A percentile compares a stretch with the other conserved stretches of the same genome.
These are phyloP conservation scores for Montipora efflorescens DNA, from an alignment of 64 coral and sea anemone genomes.

Conservation along the genomic window DNA sequence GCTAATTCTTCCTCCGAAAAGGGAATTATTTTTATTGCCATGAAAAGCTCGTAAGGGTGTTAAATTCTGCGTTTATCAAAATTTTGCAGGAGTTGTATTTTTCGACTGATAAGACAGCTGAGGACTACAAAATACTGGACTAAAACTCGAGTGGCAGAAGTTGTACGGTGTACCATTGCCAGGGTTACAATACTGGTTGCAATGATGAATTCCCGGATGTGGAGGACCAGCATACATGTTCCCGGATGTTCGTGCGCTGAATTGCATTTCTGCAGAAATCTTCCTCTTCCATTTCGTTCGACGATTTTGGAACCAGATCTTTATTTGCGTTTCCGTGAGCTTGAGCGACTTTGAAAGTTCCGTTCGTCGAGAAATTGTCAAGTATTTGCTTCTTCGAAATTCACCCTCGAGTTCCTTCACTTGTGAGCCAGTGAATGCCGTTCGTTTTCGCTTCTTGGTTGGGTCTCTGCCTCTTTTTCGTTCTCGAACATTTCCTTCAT, in stretches of 20 bases:
- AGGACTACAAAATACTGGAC: conserved; percentile 8
- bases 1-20: too few relatives aligned
- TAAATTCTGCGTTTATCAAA: neutral
- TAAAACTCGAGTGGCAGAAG: conserved; percentile 12
- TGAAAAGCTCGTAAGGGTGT: too few relatives aligned
- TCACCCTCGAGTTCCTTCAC: conserved; percentile 97
- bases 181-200: conserved; percentile 39
- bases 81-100: neutral
- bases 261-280: conserved; percentile 93
- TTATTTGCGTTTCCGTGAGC: conserved; percentile 98
- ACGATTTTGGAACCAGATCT: conserved; percentile 99
- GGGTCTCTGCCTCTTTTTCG: conserved; percentile 58
- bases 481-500: conserved; percentile 32
- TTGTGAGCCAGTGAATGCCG: conserved; percentile 92
- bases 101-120: neutral
- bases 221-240: conserved; percentile 30
- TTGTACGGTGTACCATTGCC: conserved; percentile 6
- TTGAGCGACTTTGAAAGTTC: conserved; percentile 96
- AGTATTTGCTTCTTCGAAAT: conserved; percentile 98
- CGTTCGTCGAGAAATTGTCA: conserved; percentile 95
- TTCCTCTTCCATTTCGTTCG: conserved; percentile 99
- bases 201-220: conserved; percentile 61
- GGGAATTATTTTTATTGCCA: too few relatives aligned
- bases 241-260: conserved; percentile 3
- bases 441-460: conserved; percentile 87